Evolutionary conservation across 2,797 vertebrate species (phyloP).

Genomic region (Clarias laeviceps): DNA sequence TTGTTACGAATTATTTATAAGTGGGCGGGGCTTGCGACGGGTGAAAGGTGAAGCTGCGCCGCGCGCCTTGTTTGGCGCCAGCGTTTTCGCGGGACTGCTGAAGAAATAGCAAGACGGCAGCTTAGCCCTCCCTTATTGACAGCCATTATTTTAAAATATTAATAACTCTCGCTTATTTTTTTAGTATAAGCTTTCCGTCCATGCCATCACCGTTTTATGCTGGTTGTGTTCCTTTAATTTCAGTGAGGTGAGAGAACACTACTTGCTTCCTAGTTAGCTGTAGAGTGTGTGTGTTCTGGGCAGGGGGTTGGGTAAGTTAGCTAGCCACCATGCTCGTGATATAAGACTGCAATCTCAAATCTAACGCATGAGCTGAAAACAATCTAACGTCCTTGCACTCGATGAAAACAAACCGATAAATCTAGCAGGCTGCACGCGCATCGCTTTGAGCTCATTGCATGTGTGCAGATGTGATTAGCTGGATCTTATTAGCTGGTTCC

Average conservation of each 20-base stretch:
- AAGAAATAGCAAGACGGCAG: constrained; percentile 24
- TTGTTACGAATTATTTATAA: constrained; percentile 41
- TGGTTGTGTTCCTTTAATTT: constrained; percentile 34
- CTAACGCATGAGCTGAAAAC: background rate
- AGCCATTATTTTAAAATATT: background rate
- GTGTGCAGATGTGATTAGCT: background rate
- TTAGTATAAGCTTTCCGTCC: background rate
- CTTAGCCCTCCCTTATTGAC: background rate
- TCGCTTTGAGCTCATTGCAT: background rate
- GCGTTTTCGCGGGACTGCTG: constrained; percentile 74
- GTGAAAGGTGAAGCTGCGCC: constrained; percentile 74
- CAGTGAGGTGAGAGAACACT: constrained; percentile 61
- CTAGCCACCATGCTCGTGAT: constrained; percentile 32
- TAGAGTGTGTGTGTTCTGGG: constrained; percentile 24
- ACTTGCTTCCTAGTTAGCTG: constrained; percentile 32
- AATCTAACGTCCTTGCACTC: background rate
- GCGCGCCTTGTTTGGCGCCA: constrained; percentile 78
- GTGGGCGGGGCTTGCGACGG: constrained; percentile 59
- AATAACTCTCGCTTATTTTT: background rate
- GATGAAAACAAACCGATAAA: background rate
- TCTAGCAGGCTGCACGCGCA: background rate
- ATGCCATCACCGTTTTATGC: constrained; percentile 39
- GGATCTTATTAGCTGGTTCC: background rate
- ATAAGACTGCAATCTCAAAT: background rate
- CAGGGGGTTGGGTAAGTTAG: constrained; percentile 52